These are phyloP conservation scores for Cavia aperea DNA, from an alignment of 2,113 vertebrate genomes.

Conservation along the genomic window DNA sequence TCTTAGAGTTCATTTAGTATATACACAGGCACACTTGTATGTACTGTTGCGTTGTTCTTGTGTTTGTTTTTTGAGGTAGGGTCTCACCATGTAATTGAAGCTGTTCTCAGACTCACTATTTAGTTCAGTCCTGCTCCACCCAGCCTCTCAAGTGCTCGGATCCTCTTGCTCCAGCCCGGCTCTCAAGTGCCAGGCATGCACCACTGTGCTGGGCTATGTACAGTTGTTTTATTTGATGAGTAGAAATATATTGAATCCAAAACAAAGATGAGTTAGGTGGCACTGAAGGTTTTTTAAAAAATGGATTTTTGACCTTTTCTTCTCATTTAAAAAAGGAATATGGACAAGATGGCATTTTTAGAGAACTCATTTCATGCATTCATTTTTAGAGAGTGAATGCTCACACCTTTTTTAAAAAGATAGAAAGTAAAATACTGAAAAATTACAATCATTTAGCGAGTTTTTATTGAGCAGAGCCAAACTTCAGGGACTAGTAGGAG, in stretches of 20 bases:
- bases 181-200: background rate
- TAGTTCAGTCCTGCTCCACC: background rate
- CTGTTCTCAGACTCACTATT: background rate
- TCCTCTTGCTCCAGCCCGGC: background rate
- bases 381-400: background rate
- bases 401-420: slow-evolving; percentile 11
- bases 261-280: background rate
- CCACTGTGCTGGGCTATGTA: background rate
- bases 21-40: background rate
- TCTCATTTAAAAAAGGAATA: background rate
- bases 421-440: slow-evolving; percentile 23
- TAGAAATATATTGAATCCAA: slow-evolving; percentile 21
- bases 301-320: background rate
- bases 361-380: slow-evolving; percentile 9
- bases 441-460: background rate
- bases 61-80: background rate
- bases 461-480: slow-evolving; percentile 42
- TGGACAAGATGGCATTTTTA: slow-evolving; percentile 2
- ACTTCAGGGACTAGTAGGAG: slow-evolving; percentile 18
- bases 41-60: background rate
- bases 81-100: background rate
- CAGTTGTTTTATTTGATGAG: background rate
- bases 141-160: background rate
- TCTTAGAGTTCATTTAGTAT: background rate
- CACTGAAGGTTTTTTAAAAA: background rate